Evolutionary conservation across 2,797 vertebrate species (phyloP).

Genomic region (Dallia pectoralis): DNA sequence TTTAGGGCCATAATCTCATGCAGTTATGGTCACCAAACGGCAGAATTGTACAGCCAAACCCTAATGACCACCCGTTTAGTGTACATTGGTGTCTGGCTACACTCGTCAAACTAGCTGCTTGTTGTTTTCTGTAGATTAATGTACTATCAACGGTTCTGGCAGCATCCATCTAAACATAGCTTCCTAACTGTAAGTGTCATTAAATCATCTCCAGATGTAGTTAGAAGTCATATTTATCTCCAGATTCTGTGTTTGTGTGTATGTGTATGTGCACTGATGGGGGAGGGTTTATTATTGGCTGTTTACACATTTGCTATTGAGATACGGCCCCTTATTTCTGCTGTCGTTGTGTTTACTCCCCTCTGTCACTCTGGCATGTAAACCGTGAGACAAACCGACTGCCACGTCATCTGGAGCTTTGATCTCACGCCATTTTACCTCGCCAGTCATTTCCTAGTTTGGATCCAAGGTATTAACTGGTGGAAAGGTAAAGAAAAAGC

Average conservation of each 20-base stretch:
- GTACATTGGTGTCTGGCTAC: neutral
- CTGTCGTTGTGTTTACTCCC: slow-evolving; percentile 28
- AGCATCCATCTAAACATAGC: slow-evolving; percentile 28
- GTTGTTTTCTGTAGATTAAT: neutral
- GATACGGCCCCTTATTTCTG: slow-evolving; percentile 13
- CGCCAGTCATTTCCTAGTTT: neutral
- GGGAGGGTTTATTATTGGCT: slow-evolving; percentile 23
- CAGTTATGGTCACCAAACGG: neutral
- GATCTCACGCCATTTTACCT: neutral
- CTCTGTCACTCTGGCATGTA: slow-evolving; percentile 14
- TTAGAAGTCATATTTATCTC: neutral
- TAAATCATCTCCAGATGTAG: slow-evolving; percentile 15
- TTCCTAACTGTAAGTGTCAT: slow-evolving; percentile 24
- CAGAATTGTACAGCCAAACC: neutral
- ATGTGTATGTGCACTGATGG: slow-evolving; percentile 3
- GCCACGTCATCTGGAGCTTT: slow-evolving; percentile 29
- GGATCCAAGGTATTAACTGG: neutral
- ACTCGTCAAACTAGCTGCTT: slow-evolving; percentile 7
- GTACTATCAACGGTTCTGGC: slow-evolving; percentile 6
- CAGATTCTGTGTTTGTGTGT: neutral
- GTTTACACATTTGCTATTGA: slow-evolving; percentile 31
- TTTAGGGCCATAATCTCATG: neutral
- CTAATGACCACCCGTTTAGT: slow-evolving; percentile 7
- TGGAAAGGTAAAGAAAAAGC: neutral
- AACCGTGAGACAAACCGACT: slow-evolving; percentile 11